phyloP scores from a whole-genome alignment of 2,797 vertebrate genomes.

The Selene dorsalis region DNA sequence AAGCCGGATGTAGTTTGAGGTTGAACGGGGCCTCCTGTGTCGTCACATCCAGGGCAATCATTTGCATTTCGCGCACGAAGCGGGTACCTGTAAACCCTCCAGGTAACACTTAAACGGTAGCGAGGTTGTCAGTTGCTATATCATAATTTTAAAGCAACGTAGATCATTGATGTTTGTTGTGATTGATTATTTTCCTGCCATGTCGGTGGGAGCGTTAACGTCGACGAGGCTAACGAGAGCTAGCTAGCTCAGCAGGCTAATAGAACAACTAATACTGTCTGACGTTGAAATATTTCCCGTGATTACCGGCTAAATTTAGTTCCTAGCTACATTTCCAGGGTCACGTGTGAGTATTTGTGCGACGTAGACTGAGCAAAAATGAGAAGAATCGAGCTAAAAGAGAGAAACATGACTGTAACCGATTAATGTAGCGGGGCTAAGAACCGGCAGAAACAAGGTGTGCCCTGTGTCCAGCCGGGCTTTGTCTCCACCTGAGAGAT shows the following conservation, averaged over 20 bases:
- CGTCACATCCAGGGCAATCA: slow-evolving; percentile 16
- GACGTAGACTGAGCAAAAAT: accelerated
- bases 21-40: not conserved
- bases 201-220: accelerated
- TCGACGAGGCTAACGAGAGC: slow-evolving; percentile 16
- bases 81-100: accelerated
- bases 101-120: slow-evolving; percentile 13
- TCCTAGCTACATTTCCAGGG: accelerated
- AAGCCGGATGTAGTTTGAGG: slow-evolving; percentile 17
- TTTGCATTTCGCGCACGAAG: slow-evolving; percentile 22
- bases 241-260: slow-evolving; percentile 34
- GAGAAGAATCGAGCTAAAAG: too few relatives aligned
- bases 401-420: too few relatives aligned
- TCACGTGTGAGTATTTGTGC: not conserved
- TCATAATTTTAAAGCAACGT: not conserved
- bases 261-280: not conserved
- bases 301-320: accelerated
- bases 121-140: accelerated
- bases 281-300: not conserved
- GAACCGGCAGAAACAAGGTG: slow-evolving; percentile 37
- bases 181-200: accelerated
- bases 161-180: not conserved
- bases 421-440: not conserved
- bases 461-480: slow-evolving; percentile 30
- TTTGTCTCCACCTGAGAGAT: slow-evolving; percentile 28